These are phyloP conservation scores for Ictalurus furcatus DNA, from an alignment of 2,113 vertebrate species.

Conservation along the genomic window DNA sequence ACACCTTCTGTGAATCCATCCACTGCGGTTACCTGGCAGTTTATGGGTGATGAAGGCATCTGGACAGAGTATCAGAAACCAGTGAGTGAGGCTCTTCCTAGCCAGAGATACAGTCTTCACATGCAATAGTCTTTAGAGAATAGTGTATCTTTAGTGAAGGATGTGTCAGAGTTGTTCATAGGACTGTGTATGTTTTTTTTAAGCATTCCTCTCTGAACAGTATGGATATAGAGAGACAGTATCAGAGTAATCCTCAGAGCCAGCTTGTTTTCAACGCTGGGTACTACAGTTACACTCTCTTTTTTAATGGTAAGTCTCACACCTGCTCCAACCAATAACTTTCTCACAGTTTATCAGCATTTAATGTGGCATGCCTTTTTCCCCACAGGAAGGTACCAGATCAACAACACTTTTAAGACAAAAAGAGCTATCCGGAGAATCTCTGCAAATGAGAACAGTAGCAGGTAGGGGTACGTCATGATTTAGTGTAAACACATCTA, in stretches of 20 bases:
- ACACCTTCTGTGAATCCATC: slow-evolving; percentile 12
- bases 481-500: not conserved
- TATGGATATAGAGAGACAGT: slow-evolving; percentile 59
- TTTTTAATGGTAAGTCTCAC: slow-evolving; percentile 59
- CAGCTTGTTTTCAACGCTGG: slow-evolving; percentile 51
- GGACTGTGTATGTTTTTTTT: not conserved
- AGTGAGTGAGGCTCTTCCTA: slow-evolving; percentile 52
- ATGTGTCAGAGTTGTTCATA: not conserved
- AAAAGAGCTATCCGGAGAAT: slow-evolving; percentile 55
- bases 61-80: slow-evolving; percentile 66
- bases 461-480: slow-evolving; percentile 48
- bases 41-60: slow-evolving; percentile 59
- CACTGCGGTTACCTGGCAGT: slow-evolving; percentile 63
- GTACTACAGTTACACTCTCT: slow-evolving; percentile 51
- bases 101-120: not conserved
- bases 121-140: not conserved
- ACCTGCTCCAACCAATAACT: not conserved
- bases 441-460: not conserved
- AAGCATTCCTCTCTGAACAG: slow-evolving; percentile 63
- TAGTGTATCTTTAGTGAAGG: not conserved
- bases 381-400: slow-evolving; percentile 62
- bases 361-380: not conserved
- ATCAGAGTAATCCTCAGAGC: slow-evolving; percentile 58
- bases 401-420: slow-evolving; percentile 48
- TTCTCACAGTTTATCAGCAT: not conserved